Base-by-base conservation (phyloP, 2,113 vertebrate species). In the Megaleporinus macrocephalus region DNA sequence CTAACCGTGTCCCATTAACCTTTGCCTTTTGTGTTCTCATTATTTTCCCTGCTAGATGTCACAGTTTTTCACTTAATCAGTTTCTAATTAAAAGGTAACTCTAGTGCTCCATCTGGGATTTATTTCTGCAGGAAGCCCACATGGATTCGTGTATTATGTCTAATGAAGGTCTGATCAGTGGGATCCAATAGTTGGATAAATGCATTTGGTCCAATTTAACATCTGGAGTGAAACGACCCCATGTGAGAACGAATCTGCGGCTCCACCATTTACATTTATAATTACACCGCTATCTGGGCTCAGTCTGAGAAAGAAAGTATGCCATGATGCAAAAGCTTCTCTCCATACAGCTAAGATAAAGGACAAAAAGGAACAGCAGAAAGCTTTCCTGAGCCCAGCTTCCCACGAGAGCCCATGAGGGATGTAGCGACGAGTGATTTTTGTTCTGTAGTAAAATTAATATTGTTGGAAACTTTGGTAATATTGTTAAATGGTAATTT, bases 31-130 rank as follows among this genome's bases (percentile, higher is more conserved):
- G 55, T 49, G 82, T 82, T 83, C 85, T 66, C 53, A 70, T 79
- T 81, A 66, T 81, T 86, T 84, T 78, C 55, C 62, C 63, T 79
- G 75, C 69, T 77, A 59, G 78, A 86, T 86, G 68, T 86, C 81
- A 88, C 77, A 76, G 44, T 84, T 88, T 86, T 85, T 86, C 76
- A 55, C 84, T 89, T 86, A 87, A 89, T 89, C 84, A 83, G 72
- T 74, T 71, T 59, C 81, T 89, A 90, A 91, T 92, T 88, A 91
- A 89, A 85, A 88, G 71, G 78, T 70, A 87, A 88, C 85, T 75
- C 57, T 73, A 80, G n/a, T 85, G 84, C 66, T 33, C 59, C 69
- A 83, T 78, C 80, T 41, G 62, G 86, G 76, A 75, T 85, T 86
- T 76, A 73, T 84, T 85, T 84, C 72, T 53, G 66, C 78, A 65